A percentile compares a stretch with the other conserved stretches of the same genome.
phyloP scores from a whole-genome alignment of 37 sponge, comb jelly and placozoan genomes.

The Eunapius fragilis region DNA sequence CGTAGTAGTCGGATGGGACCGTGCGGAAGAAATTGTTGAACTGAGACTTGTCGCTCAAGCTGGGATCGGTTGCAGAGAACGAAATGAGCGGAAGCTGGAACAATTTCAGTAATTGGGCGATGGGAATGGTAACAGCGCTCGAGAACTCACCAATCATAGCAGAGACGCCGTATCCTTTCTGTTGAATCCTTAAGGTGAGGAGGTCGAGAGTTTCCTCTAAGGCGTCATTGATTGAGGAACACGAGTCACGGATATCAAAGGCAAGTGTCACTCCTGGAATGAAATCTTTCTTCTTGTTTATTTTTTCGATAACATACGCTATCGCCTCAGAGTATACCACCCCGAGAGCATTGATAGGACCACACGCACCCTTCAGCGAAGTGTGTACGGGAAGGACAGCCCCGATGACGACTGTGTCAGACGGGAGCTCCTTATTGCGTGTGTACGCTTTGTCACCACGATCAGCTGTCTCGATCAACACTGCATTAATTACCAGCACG shows the following conservation, averaged over 20 bases:
- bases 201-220: conserved; percentile 54
- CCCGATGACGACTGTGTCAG: conserved; percentile 53
- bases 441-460: not conserved
- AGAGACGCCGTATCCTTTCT: not conserved
- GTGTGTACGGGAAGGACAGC: conserved; percentile 81
- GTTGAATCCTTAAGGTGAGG: not conserved
- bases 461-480: not conserved
- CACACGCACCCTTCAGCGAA: conserved; percentile 16
- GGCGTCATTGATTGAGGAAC: conserved; percentile 38
- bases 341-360: conserved; percentile 11
- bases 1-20: conserved; percentile 76
- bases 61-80: conserved; percentile 64
- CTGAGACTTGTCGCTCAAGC: conserved; percentile 68
- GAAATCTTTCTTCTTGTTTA: conserved; percentile 49
- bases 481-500: not conserved
- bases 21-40: conserved; percentile 83
- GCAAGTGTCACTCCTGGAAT: conserved; percentile 63
- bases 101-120: conserved; percentile 63
- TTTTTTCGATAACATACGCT: conserved; percentile 58
- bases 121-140: conserved; percentile 56
- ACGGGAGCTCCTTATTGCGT: not conserved
- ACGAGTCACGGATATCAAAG: conserved; percentile 81
- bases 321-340: conserved; percentile 72
- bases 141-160: conserved; percentile 77
- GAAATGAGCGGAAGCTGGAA: conserved; percentile 79